A percentile compares a stretch with the other conserved stretches of the same genome.
Conservation (phyloP, 2,797 vertebrate species). For the Zenarchopterus dispar region DNA sequence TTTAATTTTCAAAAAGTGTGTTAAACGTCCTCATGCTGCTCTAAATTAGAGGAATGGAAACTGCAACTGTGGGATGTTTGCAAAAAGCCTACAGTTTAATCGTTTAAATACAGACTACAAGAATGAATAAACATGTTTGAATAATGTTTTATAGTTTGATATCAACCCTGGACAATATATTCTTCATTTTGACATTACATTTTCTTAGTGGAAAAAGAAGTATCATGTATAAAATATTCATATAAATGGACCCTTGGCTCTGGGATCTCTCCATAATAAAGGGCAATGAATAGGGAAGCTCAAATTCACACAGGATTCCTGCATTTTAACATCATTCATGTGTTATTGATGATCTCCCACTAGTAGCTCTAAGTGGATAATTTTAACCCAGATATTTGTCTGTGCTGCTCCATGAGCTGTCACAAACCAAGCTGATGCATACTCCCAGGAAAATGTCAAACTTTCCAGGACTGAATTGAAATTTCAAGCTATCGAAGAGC, state of each 20-base stretch:
- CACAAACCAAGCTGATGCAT: slow-evolving; percentile 11
- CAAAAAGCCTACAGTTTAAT: too few relatives aligned
- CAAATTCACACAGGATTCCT: slow-evolving; percentile 51
- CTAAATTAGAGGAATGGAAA: too few relatives aligned
- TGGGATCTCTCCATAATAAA: slow-evolving; percentile 9
- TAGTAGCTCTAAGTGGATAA: slow-evolving; percentile 55
- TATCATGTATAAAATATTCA: slow-evolving; percentile 38
- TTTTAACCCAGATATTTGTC: slow-evolving; percentile 61
- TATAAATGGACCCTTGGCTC: slow-evolving; percentile 24
- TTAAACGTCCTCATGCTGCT: too few relatives aligned
- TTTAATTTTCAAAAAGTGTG: too few relatives aligned
- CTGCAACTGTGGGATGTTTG: too few relatives aligned
- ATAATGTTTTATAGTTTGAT: too few relatives aligned
- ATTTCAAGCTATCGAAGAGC: slow-evolving; percentile 69
- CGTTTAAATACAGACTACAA: too few relatives aligned
- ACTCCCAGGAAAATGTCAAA: slow-evolving; percentile 26
- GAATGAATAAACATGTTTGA: too few relatives aligned
- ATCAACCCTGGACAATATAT: not conserved
- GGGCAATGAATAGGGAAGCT: slow-evolving; percentile 27
- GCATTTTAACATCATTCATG: slow-evolving; percentile 49
- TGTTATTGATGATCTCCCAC: slow-evolving; percentile 67
- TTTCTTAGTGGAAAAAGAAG: slow-evolving; percentile 7
- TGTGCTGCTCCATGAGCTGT: slow-evolving; percentile 22
- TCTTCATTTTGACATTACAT: slow-evolving; percentile 15
- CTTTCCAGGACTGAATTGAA: slow-evolving; percentile 34